Evolutionary conservation across 2,113 vertebrate species (phyloP).

Genomic region (Syngnathus floridae): DNA sequence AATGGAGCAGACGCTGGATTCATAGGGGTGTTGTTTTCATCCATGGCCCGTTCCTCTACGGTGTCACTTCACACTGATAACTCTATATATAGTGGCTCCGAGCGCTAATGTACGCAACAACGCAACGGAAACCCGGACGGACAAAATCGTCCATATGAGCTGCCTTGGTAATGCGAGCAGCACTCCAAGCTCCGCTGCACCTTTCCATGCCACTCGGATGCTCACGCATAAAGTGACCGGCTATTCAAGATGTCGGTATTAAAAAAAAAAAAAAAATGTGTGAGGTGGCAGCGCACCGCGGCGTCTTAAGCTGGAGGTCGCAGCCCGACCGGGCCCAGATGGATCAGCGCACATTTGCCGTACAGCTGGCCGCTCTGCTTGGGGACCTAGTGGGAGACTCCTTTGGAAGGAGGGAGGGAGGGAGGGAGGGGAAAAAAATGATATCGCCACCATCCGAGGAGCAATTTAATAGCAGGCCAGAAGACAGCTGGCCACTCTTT

Average conservation of each 20-base stretch:
- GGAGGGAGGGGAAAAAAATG: constrained; percentile 58
- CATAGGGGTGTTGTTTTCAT: constrained; percentile 97
- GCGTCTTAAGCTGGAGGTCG: constrained; percentile 85
- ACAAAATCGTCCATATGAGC: constrained; percentile 74
- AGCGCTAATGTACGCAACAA: constrained; percentile 84
- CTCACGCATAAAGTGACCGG: constrained; percentile 67
- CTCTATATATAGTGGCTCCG: constrained; percentile 91
- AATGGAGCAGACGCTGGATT: constrained; percentile 92
- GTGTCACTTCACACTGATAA: constrained; percentile 93
- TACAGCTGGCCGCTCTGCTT: constrained; percentile 95
- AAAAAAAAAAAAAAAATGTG: background rate
- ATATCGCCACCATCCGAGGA: constrained; percentile 74
- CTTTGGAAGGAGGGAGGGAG: constrained; percentile 54
- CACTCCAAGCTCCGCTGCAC: constrained; percentile 76
- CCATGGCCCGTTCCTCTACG: constrained; percentile 76
- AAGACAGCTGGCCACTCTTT: constrained; percentile 79
- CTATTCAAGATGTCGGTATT: constrained; percentile 57
- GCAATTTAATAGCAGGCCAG: constrained; percentile 77
- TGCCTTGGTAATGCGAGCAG: constrained; percentile 79
- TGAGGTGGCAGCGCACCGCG: constrained; percentile 77
- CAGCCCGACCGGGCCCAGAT: constrained; percentile 86
- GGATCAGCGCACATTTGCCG: constrained; percentile 89
- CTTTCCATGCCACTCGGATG: constrained; percentile 85
- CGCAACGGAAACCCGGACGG: constrained; percentile 74
- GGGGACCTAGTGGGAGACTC: constrained; percentile 86